A percentile compares a stretch with the other conserved stretches of the same genome.
Conservation (phyloP, 2,888 invertebrate genomes). For the Platerodrilus igneus region DNA sequence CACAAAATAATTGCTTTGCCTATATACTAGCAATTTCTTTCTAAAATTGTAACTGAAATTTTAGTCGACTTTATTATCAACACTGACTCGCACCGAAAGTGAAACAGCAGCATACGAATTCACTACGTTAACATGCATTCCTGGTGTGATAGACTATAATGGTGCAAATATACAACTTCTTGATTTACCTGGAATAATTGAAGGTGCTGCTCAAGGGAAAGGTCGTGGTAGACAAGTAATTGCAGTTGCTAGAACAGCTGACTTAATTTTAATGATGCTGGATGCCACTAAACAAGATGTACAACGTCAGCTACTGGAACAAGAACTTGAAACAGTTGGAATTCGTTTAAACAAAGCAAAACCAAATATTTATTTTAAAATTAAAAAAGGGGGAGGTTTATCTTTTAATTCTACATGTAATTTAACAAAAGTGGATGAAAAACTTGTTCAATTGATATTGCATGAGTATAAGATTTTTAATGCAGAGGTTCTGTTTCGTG, state of each 20-base stretch:
- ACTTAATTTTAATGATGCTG: slow-evolving; percentile 97
- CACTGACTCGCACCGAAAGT: slow-evolving; percentile 92
- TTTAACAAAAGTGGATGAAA: slow-evolving; percentile 90
- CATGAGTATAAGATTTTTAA: slow-evolving; percentile 98
- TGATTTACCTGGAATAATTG: slow-evolving; percentile 98
- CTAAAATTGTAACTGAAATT: too few relatives aligned
- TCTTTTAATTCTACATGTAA: slow-evolving; percentile 96
- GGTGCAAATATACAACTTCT: slow-evolving; percentile 98
- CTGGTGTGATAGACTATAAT: slow-evolving; percentile 97
- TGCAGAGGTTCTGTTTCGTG: slow-evolving; percentile 92
- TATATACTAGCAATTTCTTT: not conserved
- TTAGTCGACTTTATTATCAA: slow-evolving; percentile 92
- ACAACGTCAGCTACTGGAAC: slow-evolving; percentile 85
- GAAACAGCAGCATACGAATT: slow-evolving; percentile 98
- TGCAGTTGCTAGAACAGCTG: slow-evolving; percentile 97
- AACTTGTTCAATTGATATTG: slow-evolving; percentile 94
- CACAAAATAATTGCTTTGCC: too few relatives aligned
- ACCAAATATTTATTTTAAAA: slow-evolving; percentile 98
- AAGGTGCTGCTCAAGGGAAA: slow-evolving; percentile 86
- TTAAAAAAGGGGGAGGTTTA: slow-evolving; percentile 93
- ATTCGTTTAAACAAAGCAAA: slow-evolving; percentile 92
- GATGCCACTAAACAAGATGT: slow-evolving; percentile 98
- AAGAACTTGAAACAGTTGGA: slow-evolving; percentile 95
- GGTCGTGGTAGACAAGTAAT: slow-evolving; percentile 65
- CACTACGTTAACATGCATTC: slow-evolving; percentile 97